Evolutionary conservation across 2,797 vertebrate genomes (phyloP).

Genomic region (Brachyalestes nurse): DNA sequence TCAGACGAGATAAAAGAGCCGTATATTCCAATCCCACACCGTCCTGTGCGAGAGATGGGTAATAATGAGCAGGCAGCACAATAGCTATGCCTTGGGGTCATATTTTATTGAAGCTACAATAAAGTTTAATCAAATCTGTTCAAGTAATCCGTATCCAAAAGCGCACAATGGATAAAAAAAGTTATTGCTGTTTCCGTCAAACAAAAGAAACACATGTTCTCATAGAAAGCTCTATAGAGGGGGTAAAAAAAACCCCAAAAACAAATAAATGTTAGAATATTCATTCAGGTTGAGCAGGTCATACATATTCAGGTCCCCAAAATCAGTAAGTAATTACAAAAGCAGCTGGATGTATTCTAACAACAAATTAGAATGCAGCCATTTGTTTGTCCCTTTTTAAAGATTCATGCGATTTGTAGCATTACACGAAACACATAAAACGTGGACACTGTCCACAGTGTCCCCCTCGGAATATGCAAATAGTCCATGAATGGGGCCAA

Average conservation of each 20-base stretch:
- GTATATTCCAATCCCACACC: constrained; percentile 23
- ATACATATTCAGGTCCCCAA: constrained; percentile 4
- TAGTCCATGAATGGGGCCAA: constrained; percentile 54
- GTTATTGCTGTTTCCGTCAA: not conserved
- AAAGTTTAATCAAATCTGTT: not conserved
- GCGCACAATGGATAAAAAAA: not conserved
- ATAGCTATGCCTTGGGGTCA: constrained; percentile 22
- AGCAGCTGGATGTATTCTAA: not conserved
- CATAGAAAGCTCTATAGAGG: not conserved
- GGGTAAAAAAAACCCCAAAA: not conserved
- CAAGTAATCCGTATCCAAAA: not conserved
- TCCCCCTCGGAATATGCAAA: constrained; percentile 56
- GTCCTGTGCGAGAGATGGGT: not conserved
- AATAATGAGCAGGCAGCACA: constrained; percentile 30
- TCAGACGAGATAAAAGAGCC: constrained; percentile 16
- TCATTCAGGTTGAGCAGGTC: not conserved
- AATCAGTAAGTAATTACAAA: not conserved
- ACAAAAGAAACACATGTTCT: constrained; percentile 12
- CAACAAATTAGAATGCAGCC: not conserved
- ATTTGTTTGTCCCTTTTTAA: constrained; percentile 18
- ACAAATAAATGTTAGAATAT: not conserved
- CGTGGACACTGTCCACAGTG: constrained; percentile 36
- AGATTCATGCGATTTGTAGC: constrained; percentile 52
- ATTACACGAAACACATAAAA: constrained; percentile 44
- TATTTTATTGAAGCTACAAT: constrained; percentile 46